A percentile compares a stretch with the other conserved stretches of the same genome.
These are phyloP conservation scores for Acropternis orthonyx DNA, from an alignment of 2,797 vertebrate species.

Conservation along the genomic window DNA sequence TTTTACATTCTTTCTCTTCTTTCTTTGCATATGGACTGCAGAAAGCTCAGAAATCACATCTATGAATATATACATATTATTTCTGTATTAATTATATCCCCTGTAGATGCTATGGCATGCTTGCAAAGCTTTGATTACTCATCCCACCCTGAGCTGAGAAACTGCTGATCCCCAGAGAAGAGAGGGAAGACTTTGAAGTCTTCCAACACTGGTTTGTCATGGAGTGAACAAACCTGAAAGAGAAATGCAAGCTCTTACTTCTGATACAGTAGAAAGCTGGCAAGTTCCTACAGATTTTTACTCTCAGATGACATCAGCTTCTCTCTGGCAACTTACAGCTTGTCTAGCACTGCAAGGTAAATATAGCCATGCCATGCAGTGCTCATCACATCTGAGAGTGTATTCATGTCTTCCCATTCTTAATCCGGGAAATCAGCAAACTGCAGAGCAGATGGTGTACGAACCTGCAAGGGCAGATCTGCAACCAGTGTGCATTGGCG, in stretches of 20 bases:
- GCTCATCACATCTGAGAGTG: background rate
- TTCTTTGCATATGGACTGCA: background rate
- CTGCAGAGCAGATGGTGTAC: background rate
- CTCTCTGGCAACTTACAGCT: constrained; percentile 6
- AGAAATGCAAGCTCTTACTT: constrained; percentile 47
- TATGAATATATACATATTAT: background rate
- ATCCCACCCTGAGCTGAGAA: constrained; percentile 5
- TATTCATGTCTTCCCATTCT: fast-evolving
- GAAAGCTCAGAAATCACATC: background rate
- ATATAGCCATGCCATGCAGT: background rate
- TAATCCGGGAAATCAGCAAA: background rate
- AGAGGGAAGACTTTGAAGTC: background rate
- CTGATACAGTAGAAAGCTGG: constrained; percentile 9
- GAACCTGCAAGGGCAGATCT: background rate
- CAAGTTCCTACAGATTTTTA: constrained; percentile 41
- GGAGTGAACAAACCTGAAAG: constrained; percentile 43
- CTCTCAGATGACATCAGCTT: constrained; percentile 32
- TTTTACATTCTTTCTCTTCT: background rate
- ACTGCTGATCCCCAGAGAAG: background rate
- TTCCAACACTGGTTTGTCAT: background rate
- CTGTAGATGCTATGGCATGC: background rate
- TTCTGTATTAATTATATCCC: background rate
- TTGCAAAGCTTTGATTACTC: constrained; percentile 14
- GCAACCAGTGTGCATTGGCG: background rate
- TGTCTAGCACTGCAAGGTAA: constrained; percentile 4